Percentiles rank a stretch among this genome's conserved stretches.
phyloP scores from a whole-genome alignment of 1,140 invertebrate genomes.

The Phortica variegata region DNA sequence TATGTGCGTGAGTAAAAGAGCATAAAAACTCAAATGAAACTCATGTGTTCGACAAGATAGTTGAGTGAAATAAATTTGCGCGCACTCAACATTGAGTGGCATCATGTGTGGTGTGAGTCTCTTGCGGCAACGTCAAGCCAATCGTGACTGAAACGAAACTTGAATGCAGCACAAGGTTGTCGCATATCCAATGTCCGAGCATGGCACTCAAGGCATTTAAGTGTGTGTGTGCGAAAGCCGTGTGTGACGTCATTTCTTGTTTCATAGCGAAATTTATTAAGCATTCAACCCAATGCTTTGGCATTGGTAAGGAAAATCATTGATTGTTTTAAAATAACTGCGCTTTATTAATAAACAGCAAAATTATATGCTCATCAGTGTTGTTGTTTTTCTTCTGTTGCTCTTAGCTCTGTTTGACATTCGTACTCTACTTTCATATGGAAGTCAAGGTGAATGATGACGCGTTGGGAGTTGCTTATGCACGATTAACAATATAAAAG shows the following conservation, averaged over 20 bases:
- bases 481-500: background rate
- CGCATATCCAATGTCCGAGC: slow-evolving; percentile 14
- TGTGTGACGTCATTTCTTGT: too few relatives aligned
- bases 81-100: slow-evolving; percentile 17
- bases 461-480: slow-evolving; percentile 9
- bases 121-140: too few relatives aligned
- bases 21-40: background rate
- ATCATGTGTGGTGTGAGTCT: too few relatives aligned
- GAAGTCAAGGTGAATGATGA: slow-evolving; percentile 37
- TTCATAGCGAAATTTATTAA: too few relatives aligned
- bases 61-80: too few relatives aligned
- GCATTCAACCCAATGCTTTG: too few relatives aligned
- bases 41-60: too few relatives aligned
- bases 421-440: slow-evolving; percentile 14
- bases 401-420: too few relatives aligned
- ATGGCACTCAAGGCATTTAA: slow-evolving; percentile 26
- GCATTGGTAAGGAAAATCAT: slow-evolving; percentile 1
- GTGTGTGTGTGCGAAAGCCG: slow-evolving; percentile 9
- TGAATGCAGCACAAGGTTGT: slow-evolving; percentile 10
- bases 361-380: slow-evolving; percentile 16
- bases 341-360: background rate
- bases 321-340: slow-evolving; percentile 31
- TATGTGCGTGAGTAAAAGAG: background rate
- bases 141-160: too few relatives aligned
- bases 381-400: slow-evolving; percentile 16